Base-by-base conservation (phyloP, 2,888 invertebrate genomes). In the Electrophaes corylata region DNA sequence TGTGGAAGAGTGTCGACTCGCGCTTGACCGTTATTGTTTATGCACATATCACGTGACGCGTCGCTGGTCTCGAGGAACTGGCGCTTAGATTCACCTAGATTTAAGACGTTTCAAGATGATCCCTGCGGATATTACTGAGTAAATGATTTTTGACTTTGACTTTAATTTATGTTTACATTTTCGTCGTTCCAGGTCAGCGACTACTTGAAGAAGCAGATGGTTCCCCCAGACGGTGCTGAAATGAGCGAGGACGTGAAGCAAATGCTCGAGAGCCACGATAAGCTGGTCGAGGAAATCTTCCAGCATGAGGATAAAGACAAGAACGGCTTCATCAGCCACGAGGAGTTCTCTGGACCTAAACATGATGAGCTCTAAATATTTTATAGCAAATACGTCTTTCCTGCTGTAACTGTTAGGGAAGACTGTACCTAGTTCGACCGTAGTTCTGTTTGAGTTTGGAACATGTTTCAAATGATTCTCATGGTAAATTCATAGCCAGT, bases 251-350 rank as follows among this genome's bases (percentile, higher is more conserved):
- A 97, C 79, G 92, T 97, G 72, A 95, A 95, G 80, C 95, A 95
- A 77, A 96, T 96, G 95, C 88, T 97, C 53, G 95, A 95, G 58
- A 96, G 97, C 77, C 97, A 98, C 84, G 97, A 98, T 84, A 98
- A 98, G 81, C 94, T 98, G 55, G 97, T 98, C 5, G 97, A 98
- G 77, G 98, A 98, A 85, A 98, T 99, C 78, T 98, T 99, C 94
- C 97, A 97, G 81, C 98, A 98, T 82, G 98, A 99, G 85, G 98
- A 99, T 84, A 97, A 96, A 84, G 98, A 99, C 88, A 97, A 97
- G 85, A 98, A 99, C 79, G 98, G 98, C 60, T 97, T 95, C 90
- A 98, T 99, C 74, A 98, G 98, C 65, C 97, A 97, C 88, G 96
- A 96, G 46, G 98, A 99, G 88, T 99, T 99, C 93, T 98, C 97